Conservation (phyloP, 2,113 vertebrate species). For the Speoplatyrhinus poulsoni region DNA sequence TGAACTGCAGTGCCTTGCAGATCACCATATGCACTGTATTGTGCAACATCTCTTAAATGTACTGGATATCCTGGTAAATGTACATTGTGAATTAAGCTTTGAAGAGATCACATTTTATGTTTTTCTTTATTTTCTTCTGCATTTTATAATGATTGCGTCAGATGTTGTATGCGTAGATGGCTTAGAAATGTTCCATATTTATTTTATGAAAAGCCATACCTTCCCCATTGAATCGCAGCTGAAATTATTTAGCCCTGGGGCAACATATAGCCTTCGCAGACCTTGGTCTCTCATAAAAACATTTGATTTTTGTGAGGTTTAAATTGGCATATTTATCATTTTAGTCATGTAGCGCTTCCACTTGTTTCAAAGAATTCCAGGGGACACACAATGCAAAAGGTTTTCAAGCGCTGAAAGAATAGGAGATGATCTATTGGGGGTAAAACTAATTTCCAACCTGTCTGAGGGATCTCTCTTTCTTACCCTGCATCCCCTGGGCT, state of each 20-base stretch:
- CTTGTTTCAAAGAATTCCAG: constrained; percentile 49
- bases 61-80: too few species aligned
- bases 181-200: constrained; percentile 19
- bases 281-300: constrained; percentile 42
- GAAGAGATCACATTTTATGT: background rate
- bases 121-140: background rate
- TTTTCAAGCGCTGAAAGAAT: constrained; percentile 64
- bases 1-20: constrained; percentile 20
- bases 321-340: constrained; percentile 72
- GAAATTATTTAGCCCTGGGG: constrained; percentile 53
- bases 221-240: constrained; percentile 54
- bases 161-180: constrained; percentile 9
- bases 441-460: constrained; percentile 78
- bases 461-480: constrained; percentile 54
- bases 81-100: background rate
- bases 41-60: background rate
- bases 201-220: constrained; percentile 51
- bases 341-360: constrained; percentile 69
- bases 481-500: constrained; percentile 31
- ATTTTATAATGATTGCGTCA: constrained; percentile 3
- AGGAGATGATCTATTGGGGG: constrained; percentile 74
- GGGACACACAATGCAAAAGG: constrained; percentile 51
- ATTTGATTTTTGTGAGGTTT: constrained; percentile 64
- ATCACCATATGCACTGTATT: constrained; percentile 14
- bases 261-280: constrained; percentile 51